These are phyloP conservation scores for Cheilosia impressa DNA, from an alignment of 2,888 invertebrate genomes.

Conservation along the genomic window DNA sequence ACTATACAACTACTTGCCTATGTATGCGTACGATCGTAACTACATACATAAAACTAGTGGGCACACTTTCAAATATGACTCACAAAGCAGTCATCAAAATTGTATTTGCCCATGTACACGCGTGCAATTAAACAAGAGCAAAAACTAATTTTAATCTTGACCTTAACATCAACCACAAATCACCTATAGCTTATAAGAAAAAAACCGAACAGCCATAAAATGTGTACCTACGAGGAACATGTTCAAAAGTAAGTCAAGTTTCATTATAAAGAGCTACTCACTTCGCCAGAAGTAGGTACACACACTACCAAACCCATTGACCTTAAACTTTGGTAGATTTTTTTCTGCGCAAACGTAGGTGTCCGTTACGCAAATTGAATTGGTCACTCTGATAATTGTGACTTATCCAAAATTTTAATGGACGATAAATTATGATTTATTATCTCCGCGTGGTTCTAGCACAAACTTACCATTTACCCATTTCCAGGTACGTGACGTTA, in stretches of 20 bases:
- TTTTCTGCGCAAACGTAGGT: conserved; percentile 3
- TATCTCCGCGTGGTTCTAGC: conserved; percentile 9
- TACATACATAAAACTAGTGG: neutral
- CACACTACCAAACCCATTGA: conserved; percentile 7
- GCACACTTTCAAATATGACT: conserved; percentile 21
- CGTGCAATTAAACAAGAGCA: neutral
- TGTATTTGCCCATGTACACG: neutral
- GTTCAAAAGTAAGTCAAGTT: conserved; percentile 24
- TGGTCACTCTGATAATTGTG: conserved; percentile 17
- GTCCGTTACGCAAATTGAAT: conserved; percentile 30
- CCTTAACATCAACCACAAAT: conserved; percentile 24
- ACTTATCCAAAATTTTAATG: conserved; percentile 21
- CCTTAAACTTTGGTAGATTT: conserved; percentile 37
- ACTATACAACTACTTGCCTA: neutral
- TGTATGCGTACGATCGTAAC: no score
- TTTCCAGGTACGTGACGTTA: conserved; percentile 93
- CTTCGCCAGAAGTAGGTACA: neutral
- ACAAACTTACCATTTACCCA: conserved; percentile 92
- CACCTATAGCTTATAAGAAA: neutral
- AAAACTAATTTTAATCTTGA: conserved; percentile 10
- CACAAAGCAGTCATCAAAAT: neutral
- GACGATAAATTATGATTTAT: conserved; percentile 52
- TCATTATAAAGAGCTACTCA: conserved; percentile 8
- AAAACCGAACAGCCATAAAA: neutral
- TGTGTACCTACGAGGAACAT: neutral